Conservation (phyloP, 2,113 vertebrate species). For the Dipodomys ordii region DNA sequence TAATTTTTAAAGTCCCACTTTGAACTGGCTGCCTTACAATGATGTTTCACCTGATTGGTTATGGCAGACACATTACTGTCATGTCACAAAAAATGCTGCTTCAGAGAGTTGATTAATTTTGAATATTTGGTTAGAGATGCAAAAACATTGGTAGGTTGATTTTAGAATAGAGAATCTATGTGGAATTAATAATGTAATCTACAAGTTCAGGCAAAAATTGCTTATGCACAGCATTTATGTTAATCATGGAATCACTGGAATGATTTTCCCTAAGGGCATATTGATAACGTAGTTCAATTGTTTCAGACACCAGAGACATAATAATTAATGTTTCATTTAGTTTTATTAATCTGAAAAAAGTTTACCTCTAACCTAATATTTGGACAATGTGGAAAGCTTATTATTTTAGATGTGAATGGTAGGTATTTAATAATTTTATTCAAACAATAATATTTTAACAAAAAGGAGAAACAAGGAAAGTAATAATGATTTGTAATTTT, state of each 20-base stretch:
- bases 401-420: not conserved
- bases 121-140: slow-evolving; percentile 61
- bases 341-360: slow-evolving; percentile 30
- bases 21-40: slow-evolving; percentile 44
- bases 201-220: slow-evolving; percentile 42
- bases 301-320: not conserved
- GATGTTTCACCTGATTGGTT: slow-evolving; percentile 70
- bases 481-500: not conserved
- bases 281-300: slow-evolving; percentile 55
- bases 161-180: slow-evolving; percentile 58
- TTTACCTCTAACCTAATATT: slow-evolving; percentile 41
- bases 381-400: not conserved
- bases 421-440: slow-evolving; percentile 33
- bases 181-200: slow-evolving; percentile 66
- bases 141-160: slow-evolving; percentile 65
- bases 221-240: slow-evolving; percentile 52
- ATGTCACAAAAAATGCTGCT: slow-evolving; percentile 62
- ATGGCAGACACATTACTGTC: slow-evolving; percentile 61
- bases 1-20: slow-evolving; percentile 64
- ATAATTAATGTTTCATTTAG: slow-evolving; percentile 57
- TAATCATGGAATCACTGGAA: slow-evolving; percentile 29
- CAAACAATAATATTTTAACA: not conserved
- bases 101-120: slow-evolving; percentile 62
- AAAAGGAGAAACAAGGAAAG: not conserved
- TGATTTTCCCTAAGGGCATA: slow-evolving; percentile 38